Percentiles rank a stretch among this genome's conserved stretches.
Conservation (phyloP, 2,797 vertebrate species). For the Pseudopleuronectes americanus region DNA sequence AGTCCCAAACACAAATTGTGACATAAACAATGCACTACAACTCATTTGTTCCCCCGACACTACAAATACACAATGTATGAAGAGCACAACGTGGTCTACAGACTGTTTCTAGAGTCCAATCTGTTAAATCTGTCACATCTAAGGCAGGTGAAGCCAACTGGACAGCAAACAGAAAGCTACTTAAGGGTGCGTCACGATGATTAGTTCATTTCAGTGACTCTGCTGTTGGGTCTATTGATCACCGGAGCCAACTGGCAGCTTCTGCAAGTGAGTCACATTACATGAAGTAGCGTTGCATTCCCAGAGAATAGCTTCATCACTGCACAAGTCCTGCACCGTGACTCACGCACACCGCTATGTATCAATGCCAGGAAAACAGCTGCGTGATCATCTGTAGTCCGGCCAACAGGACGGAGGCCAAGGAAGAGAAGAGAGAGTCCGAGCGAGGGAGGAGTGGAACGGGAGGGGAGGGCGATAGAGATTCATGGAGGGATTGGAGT, state of each 20-base stretch:
- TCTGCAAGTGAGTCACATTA: conserved; percentile 11
- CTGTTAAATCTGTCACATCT: conserved; percentile 3
- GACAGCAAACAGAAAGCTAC: conserved; percentile 18
- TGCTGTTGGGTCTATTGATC: conserved; percentile 38
- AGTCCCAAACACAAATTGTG: too few species aligned
- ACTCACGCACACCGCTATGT: conserved; percentile 43
- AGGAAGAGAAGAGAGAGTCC: conserved; percentile 33
- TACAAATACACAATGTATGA: background rate
- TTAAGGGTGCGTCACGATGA: conserved; percentile 38
- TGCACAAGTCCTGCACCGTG: conserved; percentile 47
- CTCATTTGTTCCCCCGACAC: conserved; percentile 25
- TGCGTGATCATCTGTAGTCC: conserved; percentile 45
- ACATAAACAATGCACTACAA: conserved; percentile 37
- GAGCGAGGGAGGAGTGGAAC: conserved; percentile 8
- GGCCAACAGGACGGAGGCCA: conserved; percentile 48
- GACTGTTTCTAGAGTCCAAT: conserved; percentile 6
- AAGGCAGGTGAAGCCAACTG: background rate
- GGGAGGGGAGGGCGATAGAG: conserved; percentile 29
- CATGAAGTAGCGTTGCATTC: conserved; percentile 18
- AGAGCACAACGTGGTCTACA: background rate
- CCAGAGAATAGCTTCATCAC: conserved; percentile 43
- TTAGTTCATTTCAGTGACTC: conserved; percentile 31
- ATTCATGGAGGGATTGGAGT: conserved; percentile 48
- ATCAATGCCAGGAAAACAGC: conserved; percentile 65
- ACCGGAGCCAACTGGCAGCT: conserved; percentile 31